Conservation (phyloP, 2,888 invertebrate species). For the Napeogenes sylphis region DNA sequence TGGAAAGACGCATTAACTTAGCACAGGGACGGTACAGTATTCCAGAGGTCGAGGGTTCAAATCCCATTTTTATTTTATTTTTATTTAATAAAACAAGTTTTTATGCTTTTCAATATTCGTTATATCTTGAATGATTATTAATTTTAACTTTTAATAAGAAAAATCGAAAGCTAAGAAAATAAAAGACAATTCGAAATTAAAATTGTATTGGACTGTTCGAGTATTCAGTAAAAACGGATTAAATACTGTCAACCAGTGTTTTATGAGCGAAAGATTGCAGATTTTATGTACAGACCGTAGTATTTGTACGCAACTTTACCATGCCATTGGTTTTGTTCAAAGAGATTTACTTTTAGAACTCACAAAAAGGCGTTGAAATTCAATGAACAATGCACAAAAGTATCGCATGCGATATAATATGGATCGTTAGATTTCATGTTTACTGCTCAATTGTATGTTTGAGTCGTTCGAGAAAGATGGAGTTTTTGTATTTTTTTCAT, state of each 20-base stretch:
- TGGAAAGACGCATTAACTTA: too few relatives aligned
- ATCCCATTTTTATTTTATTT: too few relatives aligned
- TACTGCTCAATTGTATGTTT: not conserved
- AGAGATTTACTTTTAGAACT: conserved; percentile 36
- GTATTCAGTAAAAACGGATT: too few relatives aligned
- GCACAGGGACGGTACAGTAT: too few relatives aligned
- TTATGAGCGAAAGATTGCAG: conserved; percentile 15
- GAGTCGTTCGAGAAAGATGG: not conserved
- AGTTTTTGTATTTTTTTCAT: not conserved
- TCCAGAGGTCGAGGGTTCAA: too few relatives aligned
- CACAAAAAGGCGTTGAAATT: conserved; percentile 43
- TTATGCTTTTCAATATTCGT: too few relatives aligned
- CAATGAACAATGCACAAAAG: conserved; percentile 50
- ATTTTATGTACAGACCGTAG: conserved; percentile 4
- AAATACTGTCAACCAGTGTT: not conserved
- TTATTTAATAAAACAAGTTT: too few relatives aligned
- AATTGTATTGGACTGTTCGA: too few relatives aligned
- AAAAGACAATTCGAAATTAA: too few relatives aligned
- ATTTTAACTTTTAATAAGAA: too few relatives aligned
- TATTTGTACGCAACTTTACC: conserved; percentile 33
- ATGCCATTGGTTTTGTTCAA: conserved; percentile 43
- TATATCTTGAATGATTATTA: too few relatives aligned
- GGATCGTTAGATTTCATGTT: not conserved
- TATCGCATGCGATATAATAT: conserved; percentile 23
- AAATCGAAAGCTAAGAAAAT: too few relatives aligned